These are phyloP conservation scores for Hartigia nigra DNA, from an alignment of 2,888 invertebrate genomes.

Conservation along the genomic window DNA sequence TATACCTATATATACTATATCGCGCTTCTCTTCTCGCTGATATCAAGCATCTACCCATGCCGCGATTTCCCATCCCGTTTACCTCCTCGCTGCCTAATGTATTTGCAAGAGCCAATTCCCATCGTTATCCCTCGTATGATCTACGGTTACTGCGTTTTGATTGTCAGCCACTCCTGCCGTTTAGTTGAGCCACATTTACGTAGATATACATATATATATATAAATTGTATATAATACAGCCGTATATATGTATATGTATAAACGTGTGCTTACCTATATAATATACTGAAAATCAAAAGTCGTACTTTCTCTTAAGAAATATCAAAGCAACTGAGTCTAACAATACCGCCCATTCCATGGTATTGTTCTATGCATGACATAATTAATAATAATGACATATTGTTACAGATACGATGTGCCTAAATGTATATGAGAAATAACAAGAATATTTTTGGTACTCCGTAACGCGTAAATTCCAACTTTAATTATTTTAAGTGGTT, in stretches of 20 bases:
- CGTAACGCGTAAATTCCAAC: not conserved
- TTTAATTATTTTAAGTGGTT: not conserved
- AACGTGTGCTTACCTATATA: not conserved
- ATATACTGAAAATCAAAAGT: not conserved
- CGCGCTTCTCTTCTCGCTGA: conserved; percentile 3
- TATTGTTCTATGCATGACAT: not conserved
- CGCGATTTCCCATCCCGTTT: conserved; percentile 19
- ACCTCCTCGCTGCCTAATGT: conserved; percentile 55
- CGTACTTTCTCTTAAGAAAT: not conserved
- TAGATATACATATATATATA: not conserved
- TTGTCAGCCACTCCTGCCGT: conserved; percentile 55
- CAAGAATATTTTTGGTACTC: not conserved
- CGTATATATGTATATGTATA: not conserved
- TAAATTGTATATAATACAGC: not conserved
- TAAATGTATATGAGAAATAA: not conserved
- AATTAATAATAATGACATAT: not conserved
- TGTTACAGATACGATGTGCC: not conserved
- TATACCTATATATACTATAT: not conserved
- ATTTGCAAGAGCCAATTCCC: conserved; percentile 63
- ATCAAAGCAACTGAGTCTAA: not conserved
- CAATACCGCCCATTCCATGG: not conserved
- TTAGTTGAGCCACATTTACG: conserved; percentile 31
- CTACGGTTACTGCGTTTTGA: conserved; percentile 63
- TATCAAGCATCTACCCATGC: not conserved
- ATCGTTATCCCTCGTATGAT: conserved; percentile 62